Percentiles rank a stretch among this genome's conserved stretches.
phyloP scores from a whole-genome alignment of 2,113 vertebrate species.

The Pollimyrus isidori region DNA sequence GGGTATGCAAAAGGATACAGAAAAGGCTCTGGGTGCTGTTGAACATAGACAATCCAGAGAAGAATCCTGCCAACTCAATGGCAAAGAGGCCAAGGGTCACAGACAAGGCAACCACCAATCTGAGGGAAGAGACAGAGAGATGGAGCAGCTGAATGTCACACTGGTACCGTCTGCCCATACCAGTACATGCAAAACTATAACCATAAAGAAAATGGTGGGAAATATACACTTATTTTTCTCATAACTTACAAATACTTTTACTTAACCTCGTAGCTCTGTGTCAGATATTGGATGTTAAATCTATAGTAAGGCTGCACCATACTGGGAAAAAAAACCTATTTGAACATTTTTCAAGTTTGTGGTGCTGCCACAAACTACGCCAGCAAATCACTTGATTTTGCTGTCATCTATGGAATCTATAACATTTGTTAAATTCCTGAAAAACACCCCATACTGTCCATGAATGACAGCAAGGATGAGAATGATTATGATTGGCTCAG shows the following conservation, averaged over 20 bases:
- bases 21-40: conserved; percentile 72
- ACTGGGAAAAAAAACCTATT: background rate
- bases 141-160: background rate
- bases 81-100: conserved; percentile 73
- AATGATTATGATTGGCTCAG: no score
- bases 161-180: background rate
- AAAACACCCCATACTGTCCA: background rate
- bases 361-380: background rate
- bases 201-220: background rate
- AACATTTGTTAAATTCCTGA: background rate
- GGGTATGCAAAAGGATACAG: conserved; percentile 71
- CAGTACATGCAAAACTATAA: background rate
- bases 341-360: no score
- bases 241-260: background rate
- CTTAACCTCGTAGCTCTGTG: background rate
- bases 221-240: background rate
- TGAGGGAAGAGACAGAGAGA: conserved; percentile 37
- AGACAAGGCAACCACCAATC: conserved; percentile 69
- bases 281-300: background rate
- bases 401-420: background rate
- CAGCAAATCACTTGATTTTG: background rate
- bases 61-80: conserved; percentile 73
- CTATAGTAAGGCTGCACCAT: background rate
- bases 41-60: conserved; percentile 83
- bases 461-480: background rate